phyloP scores from a whole-genome alignment of 1,140 invertebrate species.

The Drosophila biarmipes region DNA sequence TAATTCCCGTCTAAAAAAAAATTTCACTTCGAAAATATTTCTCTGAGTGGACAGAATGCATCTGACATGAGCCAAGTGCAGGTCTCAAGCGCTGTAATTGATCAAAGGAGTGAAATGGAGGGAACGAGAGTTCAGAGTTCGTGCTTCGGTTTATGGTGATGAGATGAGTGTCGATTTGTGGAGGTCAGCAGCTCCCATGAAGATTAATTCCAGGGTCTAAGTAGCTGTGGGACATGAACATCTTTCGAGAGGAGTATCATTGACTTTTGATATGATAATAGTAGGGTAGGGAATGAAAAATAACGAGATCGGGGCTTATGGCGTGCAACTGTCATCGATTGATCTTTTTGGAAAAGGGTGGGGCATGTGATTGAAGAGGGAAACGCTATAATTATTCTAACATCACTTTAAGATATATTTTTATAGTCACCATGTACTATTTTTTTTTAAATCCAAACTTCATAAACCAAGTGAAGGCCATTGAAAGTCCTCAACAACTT shows the following conservation, averaged over 20 bases:
- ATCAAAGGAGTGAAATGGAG: conserved; percentile 39
- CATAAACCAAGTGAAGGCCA: not conserved
- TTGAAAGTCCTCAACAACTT: not conserved
- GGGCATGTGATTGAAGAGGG: not conserved
- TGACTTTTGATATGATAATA: conserved; percentile 45
- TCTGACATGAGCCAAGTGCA: conserved; percentile 40
- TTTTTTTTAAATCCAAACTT: too few relatives aligned
- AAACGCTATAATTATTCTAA: not conserved
- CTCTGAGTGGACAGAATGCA: conserved; percentile 17
- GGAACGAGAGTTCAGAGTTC: conserved; percentile 43
- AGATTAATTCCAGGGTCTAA: conserved; percentile 22
- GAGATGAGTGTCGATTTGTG: conserved; percentile 24
- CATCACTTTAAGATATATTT: not conserved
- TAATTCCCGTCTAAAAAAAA: too few relatives aligned
- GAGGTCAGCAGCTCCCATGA: conserved; percentile 22
- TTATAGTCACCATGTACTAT: not conserved
- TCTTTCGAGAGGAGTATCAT: conserved; percentile 34
- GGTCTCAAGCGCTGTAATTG: conserved; percentile 35
- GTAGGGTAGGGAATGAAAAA: conserved; percentile 17
- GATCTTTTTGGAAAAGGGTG: not conserved
- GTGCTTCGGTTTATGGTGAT: conserved; percentile 43
- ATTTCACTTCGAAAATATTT: not conserved
- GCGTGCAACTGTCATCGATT: conserved; percentile 20
- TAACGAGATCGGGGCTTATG: conserved; percentile 20
- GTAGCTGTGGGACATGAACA: conserved; percentile 34